Evolutionary conservation across 1,140 invertebrate genomes (phyloP).

Genomic region (Orchestia grillus): DNA sequence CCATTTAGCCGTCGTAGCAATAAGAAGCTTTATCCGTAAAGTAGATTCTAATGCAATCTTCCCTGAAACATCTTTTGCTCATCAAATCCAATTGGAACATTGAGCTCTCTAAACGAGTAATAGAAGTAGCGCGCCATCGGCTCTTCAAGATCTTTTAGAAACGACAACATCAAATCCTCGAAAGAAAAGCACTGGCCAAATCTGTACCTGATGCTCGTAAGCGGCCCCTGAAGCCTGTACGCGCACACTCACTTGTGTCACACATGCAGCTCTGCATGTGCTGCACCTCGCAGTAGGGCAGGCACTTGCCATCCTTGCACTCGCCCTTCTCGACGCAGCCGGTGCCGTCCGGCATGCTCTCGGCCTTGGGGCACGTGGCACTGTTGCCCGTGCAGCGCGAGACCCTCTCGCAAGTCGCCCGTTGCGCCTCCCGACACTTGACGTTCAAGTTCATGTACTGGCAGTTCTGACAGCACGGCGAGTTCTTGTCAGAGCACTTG

Average conservation of each 20-base stretch:
- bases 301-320: constrained; percentile 86
- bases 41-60: too few species aligned
- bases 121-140: too few species aligned
- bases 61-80: too few species aligned
- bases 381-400: constrained; percentile 80
- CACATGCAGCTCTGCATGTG: constrained; percentile 94
- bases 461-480: constrained; percentile 92
- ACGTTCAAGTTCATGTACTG: constrained; percentile 81
- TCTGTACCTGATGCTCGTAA: background rate
- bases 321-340: constrained; percentile 89
- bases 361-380: constrained; percentile 83
- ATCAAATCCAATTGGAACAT: too few species aligned
- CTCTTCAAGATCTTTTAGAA: too few species aligned
- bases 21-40: too few species aligned
- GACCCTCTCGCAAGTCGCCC: constrained; percentile 90
- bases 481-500: constrained; percentile 94
- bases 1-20: too few species aligned
- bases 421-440: constrained; percentile 89
- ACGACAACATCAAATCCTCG: too few species aligned
- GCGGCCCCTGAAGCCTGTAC: background rate
- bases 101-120: too few species aligned
- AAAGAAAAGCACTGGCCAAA: background rate
- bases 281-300: constrained; percentile 93
- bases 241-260: constrained; percentile 81
- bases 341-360: constrained; percentile 88